A percentile compares a stretch with the other conserved stretches of the same genome.
Conservation (phyloP, 2,888 invertebrate species). For the Ptilodon capucinus region DNA sequence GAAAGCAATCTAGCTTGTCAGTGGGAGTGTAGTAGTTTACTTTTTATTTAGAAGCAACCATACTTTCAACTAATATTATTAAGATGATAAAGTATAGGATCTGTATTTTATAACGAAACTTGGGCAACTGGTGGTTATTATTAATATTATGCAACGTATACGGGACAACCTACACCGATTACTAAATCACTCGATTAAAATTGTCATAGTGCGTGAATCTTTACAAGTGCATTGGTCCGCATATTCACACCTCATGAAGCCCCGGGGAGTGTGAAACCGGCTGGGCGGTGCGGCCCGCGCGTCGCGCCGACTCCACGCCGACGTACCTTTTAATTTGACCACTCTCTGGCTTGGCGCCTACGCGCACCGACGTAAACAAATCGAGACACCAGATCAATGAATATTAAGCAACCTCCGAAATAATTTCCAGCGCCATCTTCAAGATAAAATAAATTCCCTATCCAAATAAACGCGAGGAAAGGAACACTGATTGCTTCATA, state of each 20-base stretch:
- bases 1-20: too few species aligned
- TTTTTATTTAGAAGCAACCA: too few species aligned
- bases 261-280: slow-evolving; percentile 63
- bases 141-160: slow-evolving; percentile 7
- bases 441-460: slow-evolving; percentile 66
- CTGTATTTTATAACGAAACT: slow-evolving; percentile 1
- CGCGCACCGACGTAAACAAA: slow-evolving; percentile 69
- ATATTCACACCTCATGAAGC: slow-evolving; percentile 72
- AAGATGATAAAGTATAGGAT: neutral
- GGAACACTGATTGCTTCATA: slow-evolving; percentile 76
- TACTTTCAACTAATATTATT: too few species aligned
- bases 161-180: slow-evolving; percentile 10
- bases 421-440: slow-evolving; percentile 65
- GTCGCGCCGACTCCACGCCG: slow-evolving; percentile 23
- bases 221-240: slow-evolving; percentile 53
- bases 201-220: slow-evolving; percentile 55
- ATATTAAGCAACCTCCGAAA: slow-evolving; percentile 75
- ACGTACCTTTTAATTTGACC: slow-evolving; percentile 62
- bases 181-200: slow-evolving; percentile 42
- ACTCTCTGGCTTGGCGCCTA: slow-evolving; percentile 61
- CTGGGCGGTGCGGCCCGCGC: slow-evolving; percentile 20
- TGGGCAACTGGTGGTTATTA: slow-evolving; percentile 5
- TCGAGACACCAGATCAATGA: slow-evolving; percentile 74
- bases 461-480: slow-evolving; percentile 66
- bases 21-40: too few species aligned